Evolutionary conservation across 2,113 vertebrate genomes (phyloP), one percentile per base, ranked within the genome.

Genomic region (Ciconia boyciana): DNA sequence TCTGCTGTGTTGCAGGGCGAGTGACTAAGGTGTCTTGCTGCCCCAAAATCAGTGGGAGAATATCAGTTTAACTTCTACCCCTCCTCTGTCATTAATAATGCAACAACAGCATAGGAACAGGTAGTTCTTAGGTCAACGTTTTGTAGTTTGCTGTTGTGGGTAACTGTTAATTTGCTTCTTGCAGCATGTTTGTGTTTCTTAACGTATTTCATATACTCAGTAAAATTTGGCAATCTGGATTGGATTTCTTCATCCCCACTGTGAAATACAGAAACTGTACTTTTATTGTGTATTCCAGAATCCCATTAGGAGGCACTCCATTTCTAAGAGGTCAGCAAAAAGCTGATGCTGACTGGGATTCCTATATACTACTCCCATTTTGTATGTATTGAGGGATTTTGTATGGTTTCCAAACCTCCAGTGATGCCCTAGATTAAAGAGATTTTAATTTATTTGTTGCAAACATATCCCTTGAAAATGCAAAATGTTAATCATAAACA

Each of bases 401-500:
- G n/a, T 32, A 70, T 74, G 34, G 25, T 64, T 89, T 83, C 34
- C 71, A 74, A 91, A 95, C 19, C 32, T 88, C 65, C 39, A 82
- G 24, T 49, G 65, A 92, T 93, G 25, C 51, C 22, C 18, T 58
- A 71, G 78, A 83, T 94, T 83, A 93, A 94, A 90, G 79, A 83
- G 36, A 57, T 46, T 54, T 74, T 48, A 46, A 65, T 93, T 69
- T 81, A 80, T 93, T 94, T 89, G 66, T 93, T 95, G 91, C 65
- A 91, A 88, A 78, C 78, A 75, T 94, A 92, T 96, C 79, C 78
- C 64, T 97, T 93, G 66, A 94, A 96, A 89, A 91, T 93, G 94
- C 85, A 95, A 86, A 93, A 94, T 68, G 75, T 92, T 96, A 87
- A 96, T 97, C 87, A 95, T 83, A 79, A 96, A 65, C 91, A 70